These are phyloP conservation scores for Pedetes capensis DNA, from an alignment of 2,113 vertebrate genomes.

Conservation along the genomic window DNA sequence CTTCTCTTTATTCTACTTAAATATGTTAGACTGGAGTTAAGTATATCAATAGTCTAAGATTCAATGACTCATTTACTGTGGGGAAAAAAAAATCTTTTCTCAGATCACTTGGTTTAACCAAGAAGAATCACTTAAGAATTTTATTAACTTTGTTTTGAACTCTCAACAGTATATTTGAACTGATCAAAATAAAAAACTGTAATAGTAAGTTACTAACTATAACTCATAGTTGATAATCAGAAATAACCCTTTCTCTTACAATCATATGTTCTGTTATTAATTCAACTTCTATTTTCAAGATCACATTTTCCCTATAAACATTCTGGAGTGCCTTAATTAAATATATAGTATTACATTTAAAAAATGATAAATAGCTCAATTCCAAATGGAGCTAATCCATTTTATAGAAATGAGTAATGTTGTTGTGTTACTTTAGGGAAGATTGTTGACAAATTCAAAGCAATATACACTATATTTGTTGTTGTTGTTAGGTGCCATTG, in stretches of 20 bases:
- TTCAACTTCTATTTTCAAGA: slow-evolving; percentile 25
- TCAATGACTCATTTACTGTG: not conserved
- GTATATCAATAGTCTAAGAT: not conserved
- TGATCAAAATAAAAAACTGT: slow-evolving; percentile 25
- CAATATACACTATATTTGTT: not conserved
- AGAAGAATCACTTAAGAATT: not conserved
- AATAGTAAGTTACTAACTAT: not conserved
- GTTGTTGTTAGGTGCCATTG: no score
- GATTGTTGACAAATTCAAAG: not conserved
- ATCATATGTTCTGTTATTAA: not conserved
- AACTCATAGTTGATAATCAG: not conserved
- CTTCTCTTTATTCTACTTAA: not conserved
- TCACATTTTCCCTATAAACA: not conserved
- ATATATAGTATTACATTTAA: not conserved
- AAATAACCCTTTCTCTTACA: not conserved
- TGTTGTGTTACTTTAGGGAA: not conserved
- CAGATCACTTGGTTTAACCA: not conserved
- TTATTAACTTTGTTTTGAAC: slow-evolving; percentile 18
- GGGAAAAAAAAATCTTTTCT: not conserved
- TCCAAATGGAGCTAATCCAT: not conserved
- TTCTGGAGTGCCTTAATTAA: not conserved
- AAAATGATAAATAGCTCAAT: not conserved
- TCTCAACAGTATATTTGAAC: not conserved
- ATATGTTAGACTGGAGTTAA: not conserved
- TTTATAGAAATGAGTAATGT: not conserved